Conservation (phyloP, 2,113 vertebrate species). For the Peromyscus californicus region DNA sequence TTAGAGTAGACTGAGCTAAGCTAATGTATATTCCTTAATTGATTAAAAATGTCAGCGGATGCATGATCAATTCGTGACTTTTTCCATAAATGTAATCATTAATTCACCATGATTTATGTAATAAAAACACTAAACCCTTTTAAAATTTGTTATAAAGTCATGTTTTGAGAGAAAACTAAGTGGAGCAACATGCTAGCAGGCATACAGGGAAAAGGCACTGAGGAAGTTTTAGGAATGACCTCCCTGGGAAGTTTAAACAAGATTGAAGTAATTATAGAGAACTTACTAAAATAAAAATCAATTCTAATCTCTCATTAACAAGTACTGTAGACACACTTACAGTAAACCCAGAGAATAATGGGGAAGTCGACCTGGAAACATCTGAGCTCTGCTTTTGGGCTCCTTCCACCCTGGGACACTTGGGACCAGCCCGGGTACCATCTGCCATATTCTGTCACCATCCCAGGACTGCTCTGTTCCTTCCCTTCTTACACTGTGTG, state of each 20-base stretch:
- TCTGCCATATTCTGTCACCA: background rate
- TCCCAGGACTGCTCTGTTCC: background rate
- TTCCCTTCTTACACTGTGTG: background rate
- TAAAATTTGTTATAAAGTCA: slow-evolving; percentile 52
- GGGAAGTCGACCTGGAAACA: slow-evolving; percentile 39
- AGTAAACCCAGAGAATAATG: slow-evolving; percentile 48
- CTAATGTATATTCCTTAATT: slow-evolving; percentile 39
- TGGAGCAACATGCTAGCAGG: background rate
- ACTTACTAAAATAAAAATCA: slow-evolving; percentile 62
- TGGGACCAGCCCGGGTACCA: accelerated
- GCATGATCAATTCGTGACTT: slow-evolving; percentile 57
- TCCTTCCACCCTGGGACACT: background rate
- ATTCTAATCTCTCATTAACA: slow-evolving; percentile 44
- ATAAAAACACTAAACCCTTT: slow-evolving; percentile 21
- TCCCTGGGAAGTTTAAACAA: slow-evolving; percentile 25
- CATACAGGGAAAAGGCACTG: background rate
- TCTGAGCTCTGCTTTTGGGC: background rate
- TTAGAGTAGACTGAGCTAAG: slow-evolving; percentile 57
- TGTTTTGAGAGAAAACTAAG: slow-evolving; percentile 72
- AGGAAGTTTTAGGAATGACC: background rate
- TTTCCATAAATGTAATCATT: slow-evolving; percentile 31
- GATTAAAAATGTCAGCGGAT: slow-evolving; percentile 48
- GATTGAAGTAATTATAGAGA: slow-evolving; percentile 41
- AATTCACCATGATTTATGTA: background rate
- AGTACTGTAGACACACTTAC: background rate